Conservation (phyloP, 2,888 invertebrate genomes). For the Melitaea athalia region DNA sequence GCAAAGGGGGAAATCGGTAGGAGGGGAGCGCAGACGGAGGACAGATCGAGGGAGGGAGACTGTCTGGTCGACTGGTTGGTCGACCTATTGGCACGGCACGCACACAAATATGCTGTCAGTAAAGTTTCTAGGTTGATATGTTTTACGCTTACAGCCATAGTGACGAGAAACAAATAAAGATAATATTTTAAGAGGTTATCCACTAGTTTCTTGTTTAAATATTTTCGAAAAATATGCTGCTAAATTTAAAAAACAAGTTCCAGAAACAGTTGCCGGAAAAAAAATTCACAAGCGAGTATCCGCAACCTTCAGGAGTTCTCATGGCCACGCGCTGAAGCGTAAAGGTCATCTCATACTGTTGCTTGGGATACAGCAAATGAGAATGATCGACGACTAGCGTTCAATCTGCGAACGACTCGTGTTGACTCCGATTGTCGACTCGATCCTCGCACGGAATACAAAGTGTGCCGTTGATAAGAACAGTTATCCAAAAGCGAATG, state of each 20-base stretch:
- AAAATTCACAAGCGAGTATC: conserved; percentile 46
- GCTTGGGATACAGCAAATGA: conserved; percentile 52
- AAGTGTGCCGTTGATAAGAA: conserved; percentile 46
- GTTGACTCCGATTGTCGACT: background rate
- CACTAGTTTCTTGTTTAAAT: background rate
- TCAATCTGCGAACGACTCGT: conserved; percentile 29
- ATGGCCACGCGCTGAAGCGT: conserved; percentile 71
- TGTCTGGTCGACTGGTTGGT: conserved; percentile 79
- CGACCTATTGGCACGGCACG: conserved; percentile 78
- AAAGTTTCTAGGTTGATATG: conserved; percentile 68
- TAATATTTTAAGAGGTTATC: conserved; percentile 15
- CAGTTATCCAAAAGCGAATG: conserved; percentile 50
- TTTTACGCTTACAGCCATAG: conserved; percentile 54
- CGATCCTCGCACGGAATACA: conserved; percentile 22
- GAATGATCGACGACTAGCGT: conserved; percentile 53
- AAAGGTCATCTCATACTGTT: conserved; percentile 66
- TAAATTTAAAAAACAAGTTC: conserved; percentile 12
- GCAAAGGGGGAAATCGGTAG: conserved; percentile 51
- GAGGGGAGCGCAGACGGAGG: conserved; percentile 69
- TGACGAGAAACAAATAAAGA: conserved; percentile 37
- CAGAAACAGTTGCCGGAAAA: conserved; percentile 19
- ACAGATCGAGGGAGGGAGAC: conserved; percentile 74
- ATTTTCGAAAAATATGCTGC: background rate
- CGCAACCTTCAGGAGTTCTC: conserved; percentile 73
- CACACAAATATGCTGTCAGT: conserved; percentile 57